Conservation (phyloP, 2,888 invertebrate species). For the Tiphia femorata region DNA sequence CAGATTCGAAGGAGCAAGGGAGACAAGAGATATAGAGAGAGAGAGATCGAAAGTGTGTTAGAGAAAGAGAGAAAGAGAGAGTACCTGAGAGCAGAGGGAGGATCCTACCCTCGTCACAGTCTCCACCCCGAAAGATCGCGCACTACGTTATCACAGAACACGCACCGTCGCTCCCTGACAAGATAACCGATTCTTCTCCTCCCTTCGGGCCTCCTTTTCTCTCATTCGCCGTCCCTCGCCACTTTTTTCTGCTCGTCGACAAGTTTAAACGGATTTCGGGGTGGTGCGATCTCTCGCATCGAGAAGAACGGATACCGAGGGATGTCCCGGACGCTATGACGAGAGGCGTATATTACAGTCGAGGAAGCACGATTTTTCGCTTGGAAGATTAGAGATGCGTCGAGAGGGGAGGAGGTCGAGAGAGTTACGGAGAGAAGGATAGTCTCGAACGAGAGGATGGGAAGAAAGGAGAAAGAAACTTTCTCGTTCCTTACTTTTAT, state of each 20-base stretch:
- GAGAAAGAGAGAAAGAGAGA: conserved; percentile 15
- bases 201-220: conserved; percentile 20
- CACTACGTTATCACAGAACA: conserved; percentile 37
- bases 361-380: not conserved
- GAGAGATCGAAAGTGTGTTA: conserved; percentile 21
- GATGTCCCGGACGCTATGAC: conserved; percentile 1
- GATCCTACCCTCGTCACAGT: too few species aligned
- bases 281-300: too few species aligned
- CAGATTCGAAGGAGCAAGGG: too few species aligned
- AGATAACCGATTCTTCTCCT: conserved; percentile 27
- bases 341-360: not conserved
- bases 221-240: conserved; percentile 21
- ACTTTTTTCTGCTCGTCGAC: not conserved
- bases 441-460: too few species aligned
- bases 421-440: not conserved
- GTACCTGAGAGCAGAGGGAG: too few species aligned
- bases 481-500: conserved; percentile 17
- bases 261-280: not conserved
- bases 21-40: too few species aligned
- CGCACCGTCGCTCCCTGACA: conserved; percentile 21
- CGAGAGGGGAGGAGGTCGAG: conserved; percentile 1
- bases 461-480: conserved; percentile 25
- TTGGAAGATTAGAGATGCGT: conserved; percentile 3
- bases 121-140: conserved; percentile 20
- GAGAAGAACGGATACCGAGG: not conserved